Percentiles rank a stretch among this genome's conserved stretches.
phyloP scores from a whole-genome alignment of 2,113 vertebrate species.

The Notothenia coriiceps region DNA sequence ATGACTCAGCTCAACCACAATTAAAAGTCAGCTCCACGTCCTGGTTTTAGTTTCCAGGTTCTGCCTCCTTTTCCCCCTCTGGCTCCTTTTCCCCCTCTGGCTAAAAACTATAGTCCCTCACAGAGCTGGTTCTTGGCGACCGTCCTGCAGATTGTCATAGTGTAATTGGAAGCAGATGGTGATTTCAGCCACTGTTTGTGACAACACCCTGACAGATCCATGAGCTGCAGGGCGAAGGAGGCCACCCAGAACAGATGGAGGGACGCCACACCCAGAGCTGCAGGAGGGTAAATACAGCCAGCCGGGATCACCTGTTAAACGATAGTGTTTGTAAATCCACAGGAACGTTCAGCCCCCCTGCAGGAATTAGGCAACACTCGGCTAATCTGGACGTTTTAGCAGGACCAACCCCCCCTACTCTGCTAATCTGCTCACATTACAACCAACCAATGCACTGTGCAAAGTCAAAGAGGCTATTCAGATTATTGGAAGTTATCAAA shows the following conservation, averaged over 20 bases:
- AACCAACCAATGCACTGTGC: slow-evolving; percentile 2
- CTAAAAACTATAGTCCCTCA: slow-evolving; percentile 9
- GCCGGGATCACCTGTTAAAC: slow-evolving; percentile 59
- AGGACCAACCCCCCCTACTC: slow-evolving; percentile 40
- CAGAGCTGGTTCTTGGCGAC: slow-evolving; percentile 16
- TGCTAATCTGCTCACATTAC: slow-evolving; percentile 43
- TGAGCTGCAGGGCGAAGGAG: slow-evolving; percentile 34
- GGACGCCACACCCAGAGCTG: slow-evolving; percentile 73
- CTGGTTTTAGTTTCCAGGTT: slow-evolving; percentile 8
- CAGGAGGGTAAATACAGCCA: slow-evolving; percentile 64
- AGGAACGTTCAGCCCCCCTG: slow-evolving; percentile 28
- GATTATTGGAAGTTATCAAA: too few species aligned
- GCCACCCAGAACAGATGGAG: slow-evolving; percentile 58
- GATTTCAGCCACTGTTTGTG: slow-evolving; percentile 22
- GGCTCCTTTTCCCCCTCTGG: background rate
- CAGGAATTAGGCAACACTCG: slow-evolving; percentile 27
- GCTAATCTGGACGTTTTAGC: slow-evolving; percentile 56
- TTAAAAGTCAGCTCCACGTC: slow-evolving; percentile 47
- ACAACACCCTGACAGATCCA: slow-evolving; percentile 60
- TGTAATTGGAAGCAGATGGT: slow-evolving; percentile 61
- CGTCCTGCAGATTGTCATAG: slow-evolving; percentile 30
- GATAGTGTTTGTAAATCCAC: slow-evolving; percentile 38
- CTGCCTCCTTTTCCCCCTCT: background rate
- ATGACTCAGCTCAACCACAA: slow-evolving; percentile 62
- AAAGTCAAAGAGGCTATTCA: background rate